phyloP scores from a whole-genome alignment of 2,888 invertebrate genomes.

The Acleris laterana region DNA sequence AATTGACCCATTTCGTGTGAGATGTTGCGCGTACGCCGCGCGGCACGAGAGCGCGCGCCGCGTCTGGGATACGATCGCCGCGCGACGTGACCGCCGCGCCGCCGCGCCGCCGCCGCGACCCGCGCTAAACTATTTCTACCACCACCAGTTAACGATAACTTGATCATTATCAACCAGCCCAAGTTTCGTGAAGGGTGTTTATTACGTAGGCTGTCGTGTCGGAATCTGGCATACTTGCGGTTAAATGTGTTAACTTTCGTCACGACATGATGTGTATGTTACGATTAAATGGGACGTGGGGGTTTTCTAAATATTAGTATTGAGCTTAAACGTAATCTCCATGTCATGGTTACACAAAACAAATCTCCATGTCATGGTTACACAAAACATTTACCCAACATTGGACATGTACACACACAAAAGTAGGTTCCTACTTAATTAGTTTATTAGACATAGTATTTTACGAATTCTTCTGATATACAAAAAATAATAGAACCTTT shows the following conservation, averaged over 20 bases:
- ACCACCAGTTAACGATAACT: constrained; percentile 29
- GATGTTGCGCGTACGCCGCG: constrained; percentile 60
- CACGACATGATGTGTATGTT: constrained; percentile 37
- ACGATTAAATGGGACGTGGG: constrained; percentile 8
- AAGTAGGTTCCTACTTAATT: too few species aligned
- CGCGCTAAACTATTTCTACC: constrained; percentile 27
- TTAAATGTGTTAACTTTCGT: constrained; percentile 47
- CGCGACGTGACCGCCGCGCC: constrained; percentile 64
- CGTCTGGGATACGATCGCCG: constrained; percentile 80
- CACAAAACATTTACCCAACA: too few species aligned
- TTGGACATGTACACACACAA: too few species aligned
- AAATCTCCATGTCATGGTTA: too few species aligned
- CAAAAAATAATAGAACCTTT: constrained; percentile 32
- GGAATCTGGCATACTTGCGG: constrained; percentile 60
- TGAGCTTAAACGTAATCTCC: too few species aligned
- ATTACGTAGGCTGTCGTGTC: constrained; percentile 59
- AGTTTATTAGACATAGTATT: too few species aligned
- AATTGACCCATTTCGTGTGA: constrained; percentile 83
- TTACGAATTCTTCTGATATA: not conserved
- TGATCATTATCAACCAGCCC: constrained; percentile 38
- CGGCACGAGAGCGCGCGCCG: constrained; percentile 55
- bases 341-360: too few species aligned
- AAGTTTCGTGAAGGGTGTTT: constrained; percentile 61
- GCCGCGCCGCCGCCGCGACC: constrained; percentile 32
- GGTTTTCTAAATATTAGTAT: not conserved